phyloP scores from a whole-genome alignment of 2,113 vertebrate species.

The Chinchilla lanigera region DNA sequence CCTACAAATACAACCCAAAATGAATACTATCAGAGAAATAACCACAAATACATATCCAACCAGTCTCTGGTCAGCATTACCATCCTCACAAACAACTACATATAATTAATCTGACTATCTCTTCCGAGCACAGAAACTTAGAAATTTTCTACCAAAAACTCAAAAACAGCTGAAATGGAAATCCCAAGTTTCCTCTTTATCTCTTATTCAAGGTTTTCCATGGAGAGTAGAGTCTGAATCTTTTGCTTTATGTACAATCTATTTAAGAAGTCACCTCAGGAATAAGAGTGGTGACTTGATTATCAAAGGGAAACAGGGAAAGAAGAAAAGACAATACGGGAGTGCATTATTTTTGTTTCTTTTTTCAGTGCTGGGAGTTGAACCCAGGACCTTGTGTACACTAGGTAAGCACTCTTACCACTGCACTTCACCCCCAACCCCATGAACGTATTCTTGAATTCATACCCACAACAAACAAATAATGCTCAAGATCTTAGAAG shows the following conservation, averaged over 20 bases:
- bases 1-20: background rate
- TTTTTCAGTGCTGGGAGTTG: background rate
- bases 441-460: background rate
- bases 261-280: conserved; percentile 12
- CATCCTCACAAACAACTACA: background rate
- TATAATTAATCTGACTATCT: background rate
- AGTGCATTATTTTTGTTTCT: background rate
- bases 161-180: conserved; percentile 15
- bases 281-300: background rate
- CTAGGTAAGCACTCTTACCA: background rate
- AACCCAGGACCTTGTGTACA: background rate
- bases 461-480: background rate
- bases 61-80: background rate
- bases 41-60: background rate
- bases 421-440: background rate
- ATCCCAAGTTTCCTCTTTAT: background rate
- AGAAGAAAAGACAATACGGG: background rate
- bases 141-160: conserved; percentile 1
- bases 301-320: background rate
- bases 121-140: background rate
- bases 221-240: background rate
- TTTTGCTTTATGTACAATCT: background rate
- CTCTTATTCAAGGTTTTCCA: background rate
- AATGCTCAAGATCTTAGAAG: background rate
- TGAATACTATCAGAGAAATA: conserved; percentile 43